These are phyloP conservation scores for Coracopsis vasa DNA, from an alignment of 2,113 vertebrate species.

Conservation along the genomic window DNA sequence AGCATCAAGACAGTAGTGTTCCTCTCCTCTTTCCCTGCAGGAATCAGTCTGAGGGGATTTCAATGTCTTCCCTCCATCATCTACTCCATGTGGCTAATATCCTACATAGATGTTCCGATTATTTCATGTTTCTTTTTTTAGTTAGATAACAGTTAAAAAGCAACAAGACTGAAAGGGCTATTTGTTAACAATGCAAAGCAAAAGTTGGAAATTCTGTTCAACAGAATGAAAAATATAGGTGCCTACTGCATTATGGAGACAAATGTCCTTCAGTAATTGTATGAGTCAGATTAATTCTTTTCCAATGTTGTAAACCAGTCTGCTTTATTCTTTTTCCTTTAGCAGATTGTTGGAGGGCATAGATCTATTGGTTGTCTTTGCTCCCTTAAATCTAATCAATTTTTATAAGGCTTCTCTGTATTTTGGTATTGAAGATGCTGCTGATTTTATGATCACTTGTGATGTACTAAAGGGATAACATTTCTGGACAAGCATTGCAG, in stretches of 20 bases:
- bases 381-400: neutral
- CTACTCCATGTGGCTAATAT: neutral
- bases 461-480: neutral
- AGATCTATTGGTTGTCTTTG: neutral
- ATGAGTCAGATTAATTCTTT: conserved; percentile 47
- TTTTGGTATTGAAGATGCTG: neutral
- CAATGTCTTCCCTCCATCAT: neutral
- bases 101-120: neutral
- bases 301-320: neutral
- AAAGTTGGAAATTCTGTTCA: neutral
- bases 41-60: neutral
- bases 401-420: neutral
- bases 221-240: conserved; percentile 36
- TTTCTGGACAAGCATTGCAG: neutral
- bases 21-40: neutral
- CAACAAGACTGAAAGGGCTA: neutral
- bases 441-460: neutral
- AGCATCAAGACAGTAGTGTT: neutral
- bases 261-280: conserved; percentile 5
- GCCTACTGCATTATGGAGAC: conserved; percentile 8
- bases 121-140: neutral
- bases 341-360: neutral
- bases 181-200: neutral
- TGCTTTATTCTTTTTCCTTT: neutral
- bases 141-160: neutral